Conservation (phyloP, 2,888 invertebrate species). For the Tetragnatha montana region DNA sequence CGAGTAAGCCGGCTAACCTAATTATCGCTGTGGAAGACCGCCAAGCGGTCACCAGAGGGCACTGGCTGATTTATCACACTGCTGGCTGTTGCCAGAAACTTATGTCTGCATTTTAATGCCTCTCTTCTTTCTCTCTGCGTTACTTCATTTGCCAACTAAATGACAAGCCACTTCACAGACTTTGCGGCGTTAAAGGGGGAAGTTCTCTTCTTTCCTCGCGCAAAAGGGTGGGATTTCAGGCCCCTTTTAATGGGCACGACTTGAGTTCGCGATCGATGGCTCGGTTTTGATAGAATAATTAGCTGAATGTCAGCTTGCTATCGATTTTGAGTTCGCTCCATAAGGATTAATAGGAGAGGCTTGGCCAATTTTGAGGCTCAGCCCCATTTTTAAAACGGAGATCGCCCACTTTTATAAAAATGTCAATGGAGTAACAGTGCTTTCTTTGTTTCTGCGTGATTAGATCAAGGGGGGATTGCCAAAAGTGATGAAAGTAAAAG, state of each 20-base stretch:
- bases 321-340: constrained; percentile 1
- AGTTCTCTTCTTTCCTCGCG: constrained; percentile 4
- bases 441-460: background rate
- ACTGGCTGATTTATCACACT: constrained; percentile 66
- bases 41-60: constrained; percentile 69
- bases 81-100: constrained; percentile 64
- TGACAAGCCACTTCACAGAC: constrained; percentile 49
- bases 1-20: constrained; percentile 65
- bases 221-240: constrained; percentile 12
- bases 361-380: background rate
- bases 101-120: constrained; percentile 62
- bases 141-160: constrained; percentile 51
- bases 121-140: constrained; percentile 37
- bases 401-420: background rate
- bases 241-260: constrained; percentile 26
- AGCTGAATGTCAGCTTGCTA: constrained; percentile 4
- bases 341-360: background rate
- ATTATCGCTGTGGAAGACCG: constrained; percentile 69
- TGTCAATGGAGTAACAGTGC: background rate
- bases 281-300: constrained; percentile 46
- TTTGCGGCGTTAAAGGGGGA: constrained; percentile 1
- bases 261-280: constrained; percentile 29
- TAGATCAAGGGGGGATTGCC: background rate
- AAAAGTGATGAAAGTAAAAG: background rate
- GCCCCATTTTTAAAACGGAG: background rate